Evolutionary conservation across 2,113 vertebrate genomes (phyloP).

Genomic region (Orthonyx spaldingii): DNA sequence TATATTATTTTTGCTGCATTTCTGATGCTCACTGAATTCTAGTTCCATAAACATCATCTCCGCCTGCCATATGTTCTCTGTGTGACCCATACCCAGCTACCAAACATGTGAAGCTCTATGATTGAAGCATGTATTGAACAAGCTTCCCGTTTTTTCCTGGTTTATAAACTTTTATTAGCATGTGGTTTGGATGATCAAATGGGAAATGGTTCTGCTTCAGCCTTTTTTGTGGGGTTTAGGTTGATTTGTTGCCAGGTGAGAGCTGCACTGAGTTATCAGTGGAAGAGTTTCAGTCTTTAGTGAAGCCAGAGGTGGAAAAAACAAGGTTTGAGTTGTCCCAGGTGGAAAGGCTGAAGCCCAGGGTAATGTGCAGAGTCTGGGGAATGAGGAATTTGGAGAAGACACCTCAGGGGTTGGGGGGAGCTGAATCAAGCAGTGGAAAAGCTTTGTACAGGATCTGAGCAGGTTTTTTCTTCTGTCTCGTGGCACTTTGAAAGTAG

Average conservation of each 20-base stretch:
- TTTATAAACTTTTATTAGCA: neutral
- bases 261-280: neutral
- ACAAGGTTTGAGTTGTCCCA: neutral
- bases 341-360: neutral
- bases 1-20: neutral
- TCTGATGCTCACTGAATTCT: neutral
- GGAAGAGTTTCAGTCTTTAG: neutral
- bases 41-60: neutral
- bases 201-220: neutral
- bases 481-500: neutral
- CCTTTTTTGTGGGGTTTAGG: neutral
- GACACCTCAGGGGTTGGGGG: neutral
- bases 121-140: neutral
- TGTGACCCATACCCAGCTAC: neutral
- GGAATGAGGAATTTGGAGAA: neutral
- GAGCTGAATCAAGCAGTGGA: neutral
- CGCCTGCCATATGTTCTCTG: neutral
- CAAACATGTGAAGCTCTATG: neutral
- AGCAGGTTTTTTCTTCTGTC: neutral
- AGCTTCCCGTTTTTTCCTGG: accelerated
- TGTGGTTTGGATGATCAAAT: neutral
- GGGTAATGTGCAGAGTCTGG: neutral
- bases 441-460: neutral
- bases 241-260: neutral
- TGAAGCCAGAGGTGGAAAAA: neutral